A percentile compares a stretch with the other conserved stretches of the same genome.
phyloP scores from a whole-genome alignment of 2,797 vertebrate genomes.

The Sparus aurata region DNA sequence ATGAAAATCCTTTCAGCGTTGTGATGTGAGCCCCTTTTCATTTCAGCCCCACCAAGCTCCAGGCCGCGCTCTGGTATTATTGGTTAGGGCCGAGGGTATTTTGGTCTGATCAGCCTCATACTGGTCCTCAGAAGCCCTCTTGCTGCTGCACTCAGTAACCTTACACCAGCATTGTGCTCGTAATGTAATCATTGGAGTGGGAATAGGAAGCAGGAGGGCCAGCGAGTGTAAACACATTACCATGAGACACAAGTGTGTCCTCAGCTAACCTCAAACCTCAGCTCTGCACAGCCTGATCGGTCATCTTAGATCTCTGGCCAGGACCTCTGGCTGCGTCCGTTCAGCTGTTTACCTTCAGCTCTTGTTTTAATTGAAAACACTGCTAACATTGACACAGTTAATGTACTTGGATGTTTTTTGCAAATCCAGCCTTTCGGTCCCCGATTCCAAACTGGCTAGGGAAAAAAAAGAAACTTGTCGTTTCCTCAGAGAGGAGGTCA shows the following conservation, averaged over 20 bases:
- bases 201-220: slow-evolving; percentile 86
- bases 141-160: slow-evolving; percentile 82
- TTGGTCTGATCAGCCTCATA: slow-evolving; percentile 64
- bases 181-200: slow-evolving; percentile 86
- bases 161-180: slow-evolving; percentile 82
- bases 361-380: slow-evolving; percentile 86
- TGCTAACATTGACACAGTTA: slow-evolving; percentile 84
- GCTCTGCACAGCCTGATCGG: slow-evolving; percentile 41
- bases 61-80: slow-evolving; percentile 55
- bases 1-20: slow-evolving; percentile 70
- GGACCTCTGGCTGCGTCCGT: slow-evolving; percentile 74
- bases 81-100: slow-evolving; percentile 66
- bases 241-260: slow-evolving; percentile 83
- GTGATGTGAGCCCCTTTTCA: slow-evolving; percentile 71
- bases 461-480: slow-evolving; percentile 15
- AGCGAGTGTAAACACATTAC: slow-evolving; percentile 87
- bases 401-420: slow-evolving; percentile 76
- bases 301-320: slow-evolving; percentile 77
- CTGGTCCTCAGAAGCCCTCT: slow-evolving; percentile 65
- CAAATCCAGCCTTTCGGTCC: slow-evolving; percentile 56
- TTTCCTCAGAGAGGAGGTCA: slow-evolving; percentile 72
- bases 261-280: slow-evolving; percentile 80
- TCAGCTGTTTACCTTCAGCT: slow-evolving; percentile 82
- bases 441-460: slow-evolving; percentile 55
- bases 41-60: slow-evolving; percentile 60